Evolutionary conservation across 1,140 invertebrate species (phyloP).

Genomic region (Aphidius gifuensis): DNA sequence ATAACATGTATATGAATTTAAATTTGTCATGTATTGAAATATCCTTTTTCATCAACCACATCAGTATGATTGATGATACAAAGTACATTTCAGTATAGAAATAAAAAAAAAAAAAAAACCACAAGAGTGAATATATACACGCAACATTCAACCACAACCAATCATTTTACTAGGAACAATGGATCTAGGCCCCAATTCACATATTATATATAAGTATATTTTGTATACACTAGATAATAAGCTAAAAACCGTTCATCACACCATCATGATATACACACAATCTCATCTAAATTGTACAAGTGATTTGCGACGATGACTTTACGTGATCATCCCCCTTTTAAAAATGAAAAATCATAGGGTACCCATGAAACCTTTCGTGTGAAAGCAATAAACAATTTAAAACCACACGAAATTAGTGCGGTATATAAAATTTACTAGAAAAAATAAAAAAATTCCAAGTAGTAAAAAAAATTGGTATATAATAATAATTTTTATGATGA

Average conservation of each 20-base stretch:
- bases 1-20: too few relatives aligned
- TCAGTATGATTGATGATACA: constrained; percentile 12
- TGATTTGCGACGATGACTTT: constrained; percentile 8
- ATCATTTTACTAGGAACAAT: constrained; percentile 8
- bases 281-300: background rate
- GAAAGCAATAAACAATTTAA: background rate
- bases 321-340: background rate
- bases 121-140: constrained; percentile 3
- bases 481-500: too few relatives aligned
- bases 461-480: too few relatives aligned
- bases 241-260: too few relatives aligned
- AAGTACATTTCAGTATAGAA: constrained; percentile 2
- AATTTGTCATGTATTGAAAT: too few relatives aligned
- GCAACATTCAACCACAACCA: constrained; percentile 9
- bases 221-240: too few relatives aligned
- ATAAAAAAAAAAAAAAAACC: background rate
- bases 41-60: background rate
- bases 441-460: too few relatives aligned
- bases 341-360: too few relatives aligned
- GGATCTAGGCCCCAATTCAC: background rate
- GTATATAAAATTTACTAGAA: too few relatives aligned
- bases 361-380: background rate
- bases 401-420: background rate
- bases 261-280: too few relatives aligned
- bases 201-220: too few relatives aligned